Base-by-base conservation (phyloP, 2,888 invertebrate genomes). In the Antheraea assamensis region DNA sequence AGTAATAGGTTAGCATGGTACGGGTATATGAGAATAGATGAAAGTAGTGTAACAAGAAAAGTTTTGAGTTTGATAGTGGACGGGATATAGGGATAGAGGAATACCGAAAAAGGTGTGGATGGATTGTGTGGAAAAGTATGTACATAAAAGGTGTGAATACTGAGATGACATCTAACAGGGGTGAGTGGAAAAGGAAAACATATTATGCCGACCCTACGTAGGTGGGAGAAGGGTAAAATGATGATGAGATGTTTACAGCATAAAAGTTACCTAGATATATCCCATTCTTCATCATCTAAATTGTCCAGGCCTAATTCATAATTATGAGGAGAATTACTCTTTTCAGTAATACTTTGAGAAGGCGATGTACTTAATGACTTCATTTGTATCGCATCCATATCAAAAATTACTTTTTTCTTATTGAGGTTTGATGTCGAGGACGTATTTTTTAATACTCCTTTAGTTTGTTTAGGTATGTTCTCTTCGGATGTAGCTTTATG, bases 401-500 rank as follows among this genome's bases (percentile, higher is more conserved):
- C 95, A 80, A 96, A 96, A 70, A 96, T 81, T 13, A 96, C 96
- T 88, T 95, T 96, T 85, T 96, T 96, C 80, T 96, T 96, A 35
- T 95, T 92, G 42, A 95, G 83, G 68, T 95, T 95, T 58, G 94
- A 95, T 31, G 90, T 90, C 0, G 95, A 95, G 3, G 95, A 93
- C 70, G 92, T 95, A 82, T 92, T 94, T 88, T 96, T 96, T 55
- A 96, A 83, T 49, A 96, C 96, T 72, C 96, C 93, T 87, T 95
- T 96, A 70, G 95, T 92, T 82, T 89, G 90, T 79, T 90, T 90
- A 4, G 58, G 24, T 30, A 27, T 35, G 74, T 86, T 89, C 70
- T 91, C 89, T 78, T 86, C 87, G 4, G 90, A 87, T 42, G 82
- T 76, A n/a, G 76, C 76, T 75, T 87, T 87, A 82, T 87, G 87